Conservation (phyloP, 2,113 vertebrate species). For the Merops nubicus region DNA sequence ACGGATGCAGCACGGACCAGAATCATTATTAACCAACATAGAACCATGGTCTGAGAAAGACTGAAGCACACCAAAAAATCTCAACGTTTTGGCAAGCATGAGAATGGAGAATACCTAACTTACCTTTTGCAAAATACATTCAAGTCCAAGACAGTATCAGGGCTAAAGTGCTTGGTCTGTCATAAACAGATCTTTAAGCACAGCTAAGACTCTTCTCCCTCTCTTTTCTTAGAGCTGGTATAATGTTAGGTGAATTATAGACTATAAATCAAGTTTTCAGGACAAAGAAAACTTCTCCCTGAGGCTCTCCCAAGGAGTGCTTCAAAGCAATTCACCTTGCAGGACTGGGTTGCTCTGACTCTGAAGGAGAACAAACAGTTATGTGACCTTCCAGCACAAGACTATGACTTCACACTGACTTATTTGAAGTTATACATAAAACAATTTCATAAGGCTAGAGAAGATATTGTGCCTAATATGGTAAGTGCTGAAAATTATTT, state of each 20-base stretch:
- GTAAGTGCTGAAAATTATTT: not conserved
- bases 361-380: not conserved
- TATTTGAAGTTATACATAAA: not conserved
- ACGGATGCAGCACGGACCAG: not conserved
- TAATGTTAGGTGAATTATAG: not conserved
- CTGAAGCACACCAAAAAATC: not conserved
- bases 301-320: not conserved
- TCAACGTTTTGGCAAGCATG: not conserved
- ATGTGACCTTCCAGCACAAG: not conserved
- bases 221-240: not conserved
- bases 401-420: not conserved
- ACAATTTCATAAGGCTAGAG: not conserved
- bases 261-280: not conserved
- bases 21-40: not conserved
- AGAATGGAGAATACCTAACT: not conserved
- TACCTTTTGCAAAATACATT: not conserved
- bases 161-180: not conserved
- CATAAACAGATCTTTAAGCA: not conserved
- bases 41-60: not conserved
- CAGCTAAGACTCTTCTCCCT: not conserved
- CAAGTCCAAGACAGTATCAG: not conserved
- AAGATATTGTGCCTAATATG: not conserved
- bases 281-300: not conserved
- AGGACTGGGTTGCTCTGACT: not conserved
- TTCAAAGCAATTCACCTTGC: not conserved